Evolutionary conservation across 1,140 invertebrate genomes (phyloP), one percentile per base, ranked within the genome.

Genomic region (Wasmannia auropunctata): DNA sequence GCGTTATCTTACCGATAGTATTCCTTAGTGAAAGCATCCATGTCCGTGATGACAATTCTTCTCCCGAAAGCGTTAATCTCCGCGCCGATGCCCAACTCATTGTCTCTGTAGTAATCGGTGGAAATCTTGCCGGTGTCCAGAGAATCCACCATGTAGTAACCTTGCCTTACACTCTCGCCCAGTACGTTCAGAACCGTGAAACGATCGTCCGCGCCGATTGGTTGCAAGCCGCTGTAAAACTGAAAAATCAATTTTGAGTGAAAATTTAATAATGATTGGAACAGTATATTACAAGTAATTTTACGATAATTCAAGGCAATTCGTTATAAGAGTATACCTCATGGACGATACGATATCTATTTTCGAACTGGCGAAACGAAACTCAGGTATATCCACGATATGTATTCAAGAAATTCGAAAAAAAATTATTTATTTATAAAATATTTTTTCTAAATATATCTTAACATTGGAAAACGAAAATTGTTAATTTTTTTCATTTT

Each of bases 21-120:
- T 58, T 98, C 96, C 93, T 97, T 98, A 0, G 98, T 99, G 90
- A 98, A 98, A 22, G 96, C 95, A 95, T 99, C 98, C 87, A 98
- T 98, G 92, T 98, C 97, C 0, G 97, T 98, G 0, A 99, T 95
- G 0, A 98, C 95, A 34, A 99, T 96, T 62, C 96, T 96, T 63
- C 98, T 95, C 8, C 98, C 98, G 89, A 97, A 98, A 22, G 98
- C 96, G 87, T 97, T 97, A 0, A 99, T 93, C 1, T 97, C 96
- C 0, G 97, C 96, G 1, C 98, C 98, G 88, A 99, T 97, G 16
- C 96, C 96, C 19, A 99, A 94, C 94, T 99, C 97, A 67, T 95
- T 95, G 91, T 98, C 97, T 37, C 94, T 96, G 91, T 98, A 98
- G 94, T 96, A 97, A 25, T 97, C 95, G 6, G 92, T 91, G n/a